Base-by-base conservation (phyloP, 1,140 invertebrate species). In the Zaprionus ghesquierei region DNA sequence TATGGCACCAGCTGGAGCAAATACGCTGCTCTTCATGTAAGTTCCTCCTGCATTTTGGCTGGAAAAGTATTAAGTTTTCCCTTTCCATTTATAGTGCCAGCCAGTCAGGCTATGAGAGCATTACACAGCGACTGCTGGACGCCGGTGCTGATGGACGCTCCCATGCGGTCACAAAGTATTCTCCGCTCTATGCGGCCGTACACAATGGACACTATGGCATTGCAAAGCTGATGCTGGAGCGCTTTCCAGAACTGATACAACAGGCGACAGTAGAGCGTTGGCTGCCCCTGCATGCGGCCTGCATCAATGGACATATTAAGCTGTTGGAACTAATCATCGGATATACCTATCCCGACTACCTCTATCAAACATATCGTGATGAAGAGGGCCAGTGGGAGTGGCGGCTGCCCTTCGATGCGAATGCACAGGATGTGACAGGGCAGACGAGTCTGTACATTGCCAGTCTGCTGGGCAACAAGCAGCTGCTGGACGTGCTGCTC, bases 231-330 rank as follows among this genome's bases (percentile, higher is more conserved):
- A 92, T 99, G 51, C 92, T 99, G 9, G 94, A 93, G 2, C 92
- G 94, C 35, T 96, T 95, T 87, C 95, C 95, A 0, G 94, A 95
- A 78, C 94, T 95, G 49, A 93, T 95, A 12, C 95, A 96, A 64
- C 79, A 92, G 69, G 79, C 84, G 25, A 99, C 98, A 0, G 97
- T 98, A 1, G 98, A 99, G 91, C 95, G 95, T 81, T 98, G 97
- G 96, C 92, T 98, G 49, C 97, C 98, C 0, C 93, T 99, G 23
- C 98, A 99, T 93, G 97, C 97, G 5, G 97, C 97, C 33, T 96
- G 96, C 70, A 97, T 98, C 64, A 97, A 97, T 90, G 96, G 96
- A 3, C 97, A 98, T 92, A 92, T 95, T 13, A 81, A 94, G 25
- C 93, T 98, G 38, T 93, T 98, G 38, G 95, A 97, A 44, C 89